Evolutionary conservation across 1,140 invertebrate genomes (phyloP).

Genomic region (Calliphora vicina): DNA sequence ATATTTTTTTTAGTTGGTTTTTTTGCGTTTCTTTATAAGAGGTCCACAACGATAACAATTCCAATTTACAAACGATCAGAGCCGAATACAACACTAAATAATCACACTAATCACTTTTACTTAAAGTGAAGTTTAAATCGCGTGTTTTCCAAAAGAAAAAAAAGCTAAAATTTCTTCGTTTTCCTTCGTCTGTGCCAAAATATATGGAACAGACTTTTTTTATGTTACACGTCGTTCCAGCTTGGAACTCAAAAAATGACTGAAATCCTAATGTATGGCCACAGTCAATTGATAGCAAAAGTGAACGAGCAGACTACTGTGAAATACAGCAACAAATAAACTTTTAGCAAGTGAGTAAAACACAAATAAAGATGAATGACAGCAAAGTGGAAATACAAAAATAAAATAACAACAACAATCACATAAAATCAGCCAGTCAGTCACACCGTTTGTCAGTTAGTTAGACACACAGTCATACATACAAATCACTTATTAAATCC

Average conservation of each 20-base stretch:
- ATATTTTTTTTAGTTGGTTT: not conserved
- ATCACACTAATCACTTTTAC: conserved; percentile 13
- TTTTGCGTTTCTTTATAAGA: too few species aligned
- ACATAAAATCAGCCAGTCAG: not conserved
- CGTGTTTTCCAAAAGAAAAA: not conserved
- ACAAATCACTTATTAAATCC: not conserved
- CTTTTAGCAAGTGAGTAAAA: not conserved
- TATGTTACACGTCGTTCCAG: conserved; percentile 33
- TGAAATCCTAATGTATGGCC: conserved; percentile 28
- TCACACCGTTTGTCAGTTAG: not conserved
- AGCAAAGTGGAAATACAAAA: conserved; percentile 9
- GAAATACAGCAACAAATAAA: conserved; percentile 10
- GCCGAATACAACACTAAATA: not conserved
- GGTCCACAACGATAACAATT: not conserved
- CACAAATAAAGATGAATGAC: conserved; percentile 5
- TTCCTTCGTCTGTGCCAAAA: not conserved
- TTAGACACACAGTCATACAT: not conserved
- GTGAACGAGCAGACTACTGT: not conserved
- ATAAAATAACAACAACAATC: not conserved
- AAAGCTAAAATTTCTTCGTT: not conserved
- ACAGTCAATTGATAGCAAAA: conserved; percentile 27
- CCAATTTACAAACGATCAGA: not conserved
- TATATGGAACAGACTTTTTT: not conserved
- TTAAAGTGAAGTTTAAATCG: not conserved
- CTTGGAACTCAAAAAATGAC: conserved; percentile 38